phyloP scores from a whole-genome alignment of 2,797 vertebrate genomes.

The Gymnopithys bicolor region DNA sequence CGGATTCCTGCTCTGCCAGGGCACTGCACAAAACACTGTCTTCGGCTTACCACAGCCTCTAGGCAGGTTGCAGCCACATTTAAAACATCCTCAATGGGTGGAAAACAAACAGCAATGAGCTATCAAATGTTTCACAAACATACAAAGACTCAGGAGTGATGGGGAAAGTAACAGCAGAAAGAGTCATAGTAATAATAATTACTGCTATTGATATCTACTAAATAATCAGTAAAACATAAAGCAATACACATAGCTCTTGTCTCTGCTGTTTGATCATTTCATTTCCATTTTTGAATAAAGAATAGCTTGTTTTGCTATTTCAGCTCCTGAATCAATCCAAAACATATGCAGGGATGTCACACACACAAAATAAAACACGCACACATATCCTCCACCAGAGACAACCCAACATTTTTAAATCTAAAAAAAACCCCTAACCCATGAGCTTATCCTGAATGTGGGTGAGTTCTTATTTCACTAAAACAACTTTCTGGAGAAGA shows the following conservation, averaged over 20 bases:
- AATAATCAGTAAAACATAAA: background rate
- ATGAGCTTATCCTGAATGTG: conserved; percentile 36
- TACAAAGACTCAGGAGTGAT: background rate
- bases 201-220: background rate
- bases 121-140: background rate
- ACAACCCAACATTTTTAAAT: conserved; percentile 30
- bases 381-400: conserved; percentile 35
- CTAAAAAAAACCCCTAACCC: background rate
- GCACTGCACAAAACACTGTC: background rate
- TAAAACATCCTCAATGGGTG: background rate
- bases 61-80: background rate
- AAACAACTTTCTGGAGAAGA: conserved; percentile 40
- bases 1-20: background rate
- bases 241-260: background rate
- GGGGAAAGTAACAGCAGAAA: background rate
- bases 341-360: conserved; percentile 58
- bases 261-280: conserved; percentile 12
- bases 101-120: background rate
- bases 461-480: conserved; percentile 43
- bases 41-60: background rate
- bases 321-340: conserved; percentile 6
- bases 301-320: conserved; percentile 44
- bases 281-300: conserved; percentile 45
- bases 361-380: conserved; percentile 31
- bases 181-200: background rate